Evolutionary conservation across 2,113 vertebrate genomes (phyloP).

Genomic region (Tapirus terrestris): DNA sequence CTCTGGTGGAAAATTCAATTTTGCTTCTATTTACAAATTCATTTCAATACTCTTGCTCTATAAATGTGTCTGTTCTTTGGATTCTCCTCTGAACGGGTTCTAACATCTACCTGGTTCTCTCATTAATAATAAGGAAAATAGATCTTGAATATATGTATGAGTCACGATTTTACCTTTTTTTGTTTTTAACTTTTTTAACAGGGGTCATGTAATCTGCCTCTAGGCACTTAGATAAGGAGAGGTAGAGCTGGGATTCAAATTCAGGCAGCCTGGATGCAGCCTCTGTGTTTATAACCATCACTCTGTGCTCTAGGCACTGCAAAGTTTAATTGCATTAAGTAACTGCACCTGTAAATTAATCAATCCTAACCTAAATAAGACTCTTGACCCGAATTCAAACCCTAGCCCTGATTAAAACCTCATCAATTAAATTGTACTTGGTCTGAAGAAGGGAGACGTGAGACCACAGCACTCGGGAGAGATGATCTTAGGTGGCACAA

Average conservation of each 20-base stretch:
- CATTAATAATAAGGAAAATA: not conserved
- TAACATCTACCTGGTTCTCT: not conserved
- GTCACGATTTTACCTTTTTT: not conserved
- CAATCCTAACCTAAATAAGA: not conserved
- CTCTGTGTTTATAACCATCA: not conserved
- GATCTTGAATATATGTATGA: not conserved
- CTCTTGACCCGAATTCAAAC: not conserved
- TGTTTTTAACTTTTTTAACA: not conserved
- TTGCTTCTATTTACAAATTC: not conserved
- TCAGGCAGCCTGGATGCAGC: not conserved
- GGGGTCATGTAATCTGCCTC: not conserved
- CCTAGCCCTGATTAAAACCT: not conserved
- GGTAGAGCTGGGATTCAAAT: not conserved
- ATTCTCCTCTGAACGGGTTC: not conserved
- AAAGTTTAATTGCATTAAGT: not conserved
- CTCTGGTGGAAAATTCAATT: not conserved
- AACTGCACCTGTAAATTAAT: not conserved
- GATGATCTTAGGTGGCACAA: not conserved
- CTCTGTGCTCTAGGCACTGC: not conserved
- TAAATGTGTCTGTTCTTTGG: not conserved
- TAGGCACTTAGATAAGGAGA: not conserved
- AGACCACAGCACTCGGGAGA: not conserved
- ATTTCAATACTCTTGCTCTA: constrained; percentile 18
- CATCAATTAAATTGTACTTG: not conserved
- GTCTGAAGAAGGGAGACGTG: not conserved